A percentile compares a stretch with the other conserved stretches of the same genome.
phyloP scores from a whole-genome alignment of 1,140 invertebrate genomes.

The Neelides sp. region DNA sequence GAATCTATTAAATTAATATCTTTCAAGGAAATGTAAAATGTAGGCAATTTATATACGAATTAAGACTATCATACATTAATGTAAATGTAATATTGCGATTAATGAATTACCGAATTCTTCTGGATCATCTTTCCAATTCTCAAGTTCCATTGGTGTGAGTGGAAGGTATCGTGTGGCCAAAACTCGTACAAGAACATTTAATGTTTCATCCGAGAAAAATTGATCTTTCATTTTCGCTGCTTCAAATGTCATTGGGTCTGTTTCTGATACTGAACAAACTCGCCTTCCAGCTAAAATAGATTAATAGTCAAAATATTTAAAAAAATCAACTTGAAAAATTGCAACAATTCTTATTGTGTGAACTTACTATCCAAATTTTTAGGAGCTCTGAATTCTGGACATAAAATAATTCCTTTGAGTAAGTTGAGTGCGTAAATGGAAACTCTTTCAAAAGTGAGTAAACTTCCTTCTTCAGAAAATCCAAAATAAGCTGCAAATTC shows the following conservation, averaged over 20 bases:
- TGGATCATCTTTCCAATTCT: slow-evolving; percentile 78
- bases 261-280: slow-evolving; percentile 18
- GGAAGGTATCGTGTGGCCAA: slow-evolving; percentile 80
- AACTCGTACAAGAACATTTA: slow-evolving; percentile 65
- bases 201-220: slow-evolving; percentile 55
- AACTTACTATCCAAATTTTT: slow-evolving; percentile 45
- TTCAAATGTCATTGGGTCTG: slow-evolving; percentile 40
- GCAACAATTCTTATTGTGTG: not conserved
- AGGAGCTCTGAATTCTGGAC: slow-evolving; percentile 54
- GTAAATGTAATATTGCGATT: not conserved
- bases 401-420: slow-evolving; percentile 67
- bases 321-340: slow-evolving; percentile 7
- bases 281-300: slow-evolving; percentile 10
- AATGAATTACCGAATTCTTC: slow-evolving; percentile 61
- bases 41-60: too few relatives aligned
- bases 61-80: too few relatives aligned
- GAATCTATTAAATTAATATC: too few relatives aligned
- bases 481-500: slow-evolving; percentile 73
- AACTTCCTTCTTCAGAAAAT: slow-evolving; percentile 64
- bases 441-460: slow-evolving; percentile 66
- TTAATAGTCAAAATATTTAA: slow-evolving; percentile 6
- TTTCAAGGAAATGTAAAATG: too few relatives aligned
- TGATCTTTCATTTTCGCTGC: slow-evolving; percentile 53
- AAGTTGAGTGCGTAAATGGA: slow-evolving; percentile 79
- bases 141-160: slow-evolving; percentile 66